phyloP scores from a whole-genome alignment of 1,140 invertebrate genomes.

The Halictus rubicundus region DNA sequence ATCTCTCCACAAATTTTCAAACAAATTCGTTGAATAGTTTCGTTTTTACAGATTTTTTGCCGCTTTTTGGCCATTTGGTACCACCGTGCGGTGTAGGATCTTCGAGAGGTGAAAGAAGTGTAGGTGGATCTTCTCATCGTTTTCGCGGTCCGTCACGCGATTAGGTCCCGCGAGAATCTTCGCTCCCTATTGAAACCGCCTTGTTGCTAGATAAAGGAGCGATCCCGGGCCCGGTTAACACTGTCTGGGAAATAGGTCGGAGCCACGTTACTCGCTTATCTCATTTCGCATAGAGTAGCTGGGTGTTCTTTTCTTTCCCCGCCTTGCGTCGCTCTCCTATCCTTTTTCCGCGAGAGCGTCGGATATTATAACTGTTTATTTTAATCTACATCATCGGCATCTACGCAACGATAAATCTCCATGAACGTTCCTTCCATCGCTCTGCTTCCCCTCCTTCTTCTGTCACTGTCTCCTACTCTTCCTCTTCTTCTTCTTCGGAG shows the following conservation, averaged over 20 bases:
- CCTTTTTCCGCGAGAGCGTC: slow-evolving; percentile 17
- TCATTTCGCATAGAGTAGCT: slow-evolving; percentile 31
- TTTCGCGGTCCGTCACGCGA: neutral
- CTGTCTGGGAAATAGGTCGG: slow-evolving; percentile 48
- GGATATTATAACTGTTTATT: slow-evolving; percentile 62
- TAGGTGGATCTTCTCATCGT: neutral
- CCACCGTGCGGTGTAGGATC: no score
- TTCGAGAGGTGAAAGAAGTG: neutral
- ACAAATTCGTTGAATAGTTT: no score
- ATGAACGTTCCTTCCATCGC: slow-evolving; percentile 39
- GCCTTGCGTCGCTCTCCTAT: neutral
- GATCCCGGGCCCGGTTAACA: slow-evolving; percentile 31
- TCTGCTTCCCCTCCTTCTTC: neutral
- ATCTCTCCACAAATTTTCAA: no score
- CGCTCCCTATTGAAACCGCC: slow-evolving; percentile 16
- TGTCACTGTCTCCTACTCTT: neutral
- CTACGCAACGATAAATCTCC: slow-evolving; percentile 58
- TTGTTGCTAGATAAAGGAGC: slow-evolving; percentile 38
- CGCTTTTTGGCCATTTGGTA: no score
- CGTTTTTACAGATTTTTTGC: no score
- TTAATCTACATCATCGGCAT: slow-evolving; percentile 60
- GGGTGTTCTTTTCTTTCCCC: slow-evolving; percentile 13
- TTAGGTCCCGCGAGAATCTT: slow-evolving; percentile 7
- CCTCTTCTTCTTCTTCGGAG: neutral
- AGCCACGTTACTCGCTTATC: slow-evolving; percentile 46